Evolutionary conservation across 92 coral and sea anemone species (phyloP).

Genomic region (Phenganax subtilis): DNA sequence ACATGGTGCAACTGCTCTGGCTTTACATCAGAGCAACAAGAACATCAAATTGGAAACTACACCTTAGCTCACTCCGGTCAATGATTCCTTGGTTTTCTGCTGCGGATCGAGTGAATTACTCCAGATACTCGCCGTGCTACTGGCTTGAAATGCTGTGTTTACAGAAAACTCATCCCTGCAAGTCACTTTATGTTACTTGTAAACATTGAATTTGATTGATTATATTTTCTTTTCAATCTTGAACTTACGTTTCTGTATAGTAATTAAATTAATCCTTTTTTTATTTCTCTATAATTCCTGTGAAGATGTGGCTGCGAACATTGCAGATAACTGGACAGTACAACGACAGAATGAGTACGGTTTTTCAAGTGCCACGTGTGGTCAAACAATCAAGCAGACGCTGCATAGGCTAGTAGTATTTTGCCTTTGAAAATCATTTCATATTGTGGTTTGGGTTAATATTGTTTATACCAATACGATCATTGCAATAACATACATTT

Average conservation of each 20-base stretch:
- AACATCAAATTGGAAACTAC: not conserved
- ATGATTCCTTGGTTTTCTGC: constrained; percentile 1
- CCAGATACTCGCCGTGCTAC: not conserved
- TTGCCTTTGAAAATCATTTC: too few relatives aligned
- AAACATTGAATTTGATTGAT: too few relatives aligned
- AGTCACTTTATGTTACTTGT: not conserved
- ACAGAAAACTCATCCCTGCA: not conserved
- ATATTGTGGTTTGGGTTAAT: too few relatives aligned
- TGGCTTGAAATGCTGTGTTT: not conserved
- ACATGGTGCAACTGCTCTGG: not conserved
- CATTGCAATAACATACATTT: not conserved
- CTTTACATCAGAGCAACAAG: constrained; percentile 4
- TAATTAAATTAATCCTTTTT: too few relatives aligned
- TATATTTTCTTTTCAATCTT: too few relatives aligned
- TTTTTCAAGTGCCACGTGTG: not conserved
- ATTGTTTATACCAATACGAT: too few relatives aligned
- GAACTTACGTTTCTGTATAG: too few relatives aligned
- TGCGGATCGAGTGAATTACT: not conserved
- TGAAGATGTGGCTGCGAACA: constrained; percentile 1
- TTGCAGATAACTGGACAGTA: not conserved
- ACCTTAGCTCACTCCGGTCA: not conserved
- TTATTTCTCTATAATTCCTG: too few relatives aligned
- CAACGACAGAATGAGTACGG: not conserved
- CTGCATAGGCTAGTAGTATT: not conserved
- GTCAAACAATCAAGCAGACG: not conserved